Base-by-base conservation (phyloP, 2,888 invertebrate genomes). In the Volucella zonaria region DNA sequence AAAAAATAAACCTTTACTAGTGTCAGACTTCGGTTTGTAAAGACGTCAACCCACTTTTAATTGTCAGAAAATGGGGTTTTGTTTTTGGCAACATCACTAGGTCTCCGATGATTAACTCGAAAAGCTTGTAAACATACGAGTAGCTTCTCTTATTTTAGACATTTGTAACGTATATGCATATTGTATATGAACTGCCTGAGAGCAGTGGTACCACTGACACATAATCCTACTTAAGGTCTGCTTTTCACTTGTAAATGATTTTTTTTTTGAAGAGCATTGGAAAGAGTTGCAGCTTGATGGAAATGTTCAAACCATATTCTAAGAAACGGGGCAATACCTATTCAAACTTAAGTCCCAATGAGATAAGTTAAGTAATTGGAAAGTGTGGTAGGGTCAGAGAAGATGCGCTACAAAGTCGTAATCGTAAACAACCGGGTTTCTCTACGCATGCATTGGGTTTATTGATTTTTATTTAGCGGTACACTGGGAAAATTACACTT, bases 331-430 rank as follows among this genome's bases (percentile, higher is more conserved):
- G 11, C 15, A 59, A 40, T 40, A 59, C 58, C 52, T 68, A 31
- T 31, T 6, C 6, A 52, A 8, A 14, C 38, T 40, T 54, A 49
- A n/a, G 49, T 31, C 6, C 0, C 15, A 58, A 59, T 43, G 11
- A 56, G 64, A 49, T 62, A 71, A 61, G 73, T 67, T 66, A 73
- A 47, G 73, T 73, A 71, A 71, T 51, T 73, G 79, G 73, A 79
- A 79, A 73, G 79, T 73, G 79, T 59, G 73, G 73, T 79, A 61
- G 73, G 67, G 61, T 67, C 59, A 49, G 49, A 31, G 71, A 71
- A 51, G 52, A 71, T 58, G 78, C 71, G 49, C 64, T 52, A 70
- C 62, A 38, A 78, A 56, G 71, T 68, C 43, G 59, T 67, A 61
- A 67, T 67, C 56, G 56, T 64, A 56, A 40, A 49, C 23, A 58